phyloP scores from a whole-genome alignment of 2,113 vertebrate genomes.

The Tragulus kanchil region DNA sequence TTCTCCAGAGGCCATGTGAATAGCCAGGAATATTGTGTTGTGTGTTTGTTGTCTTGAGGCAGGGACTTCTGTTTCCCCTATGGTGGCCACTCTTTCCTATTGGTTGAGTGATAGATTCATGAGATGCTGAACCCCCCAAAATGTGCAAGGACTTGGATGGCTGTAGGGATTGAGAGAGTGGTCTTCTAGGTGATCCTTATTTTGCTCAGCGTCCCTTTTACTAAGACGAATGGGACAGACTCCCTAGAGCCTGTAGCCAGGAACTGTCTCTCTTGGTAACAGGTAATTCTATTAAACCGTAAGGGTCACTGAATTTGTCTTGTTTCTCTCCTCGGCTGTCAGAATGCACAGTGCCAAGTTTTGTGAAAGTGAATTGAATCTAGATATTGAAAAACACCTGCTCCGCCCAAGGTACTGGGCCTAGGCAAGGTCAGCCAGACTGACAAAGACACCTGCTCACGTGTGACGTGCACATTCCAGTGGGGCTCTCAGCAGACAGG shows the following conservation, averaged over 20 bases:
- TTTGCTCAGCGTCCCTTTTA: background rate
- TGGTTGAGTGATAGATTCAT: background rate
- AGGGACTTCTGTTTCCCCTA: background rate
- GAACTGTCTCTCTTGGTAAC: background rate
- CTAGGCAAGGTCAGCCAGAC: background rate
- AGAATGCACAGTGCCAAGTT: background rate
- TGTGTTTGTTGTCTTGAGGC: background rate
- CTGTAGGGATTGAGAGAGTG: background rate
- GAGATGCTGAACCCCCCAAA: background rate
- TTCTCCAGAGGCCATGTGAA: background rate
- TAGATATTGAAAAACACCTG: background rate
- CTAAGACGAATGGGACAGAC: background rate
- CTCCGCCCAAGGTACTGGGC: background rate
- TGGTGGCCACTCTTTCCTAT: background rate
- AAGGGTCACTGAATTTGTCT: background rate
- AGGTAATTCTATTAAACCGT: background rate
- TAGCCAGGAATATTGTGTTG: background rate
- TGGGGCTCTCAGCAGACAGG: background rate
- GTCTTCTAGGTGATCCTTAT: background rate
- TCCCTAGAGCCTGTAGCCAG: background rate
- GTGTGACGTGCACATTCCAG: background rate
- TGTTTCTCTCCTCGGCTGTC: background rate
- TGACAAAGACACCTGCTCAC: background rate
- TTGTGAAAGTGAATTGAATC: background rate
- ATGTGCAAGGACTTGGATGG: background rate